These are phyloP conservation scores for Palloptera scutellata DNA, from an alignment of 2,888 invertebrate species.

Conservation along the genomic window DNA sequence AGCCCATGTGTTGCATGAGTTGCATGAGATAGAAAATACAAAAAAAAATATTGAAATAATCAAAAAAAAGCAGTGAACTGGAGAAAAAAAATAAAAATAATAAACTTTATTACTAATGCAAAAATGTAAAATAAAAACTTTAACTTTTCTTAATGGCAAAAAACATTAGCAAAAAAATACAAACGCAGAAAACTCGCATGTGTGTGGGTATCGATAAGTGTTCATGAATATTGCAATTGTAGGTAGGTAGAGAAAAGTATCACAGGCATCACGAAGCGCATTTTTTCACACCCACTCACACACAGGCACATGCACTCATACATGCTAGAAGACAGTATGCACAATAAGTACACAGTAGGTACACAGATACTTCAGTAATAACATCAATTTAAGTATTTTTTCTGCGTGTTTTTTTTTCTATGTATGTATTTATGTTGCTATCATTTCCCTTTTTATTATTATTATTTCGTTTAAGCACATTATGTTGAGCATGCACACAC, in stretches of 20 bases:
- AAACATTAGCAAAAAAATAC: slow-evolving; percentile 6
- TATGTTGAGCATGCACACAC: too few relatives aligned
- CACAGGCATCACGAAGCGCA: too few relatives aligned
- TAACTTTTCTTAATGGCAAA: slow-evolving; percentile 15
- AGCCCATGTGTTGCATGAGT: background rate
- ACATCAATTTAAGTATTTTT: slow-evolving; percentile 11
- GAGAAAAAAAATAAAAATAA: too few relatives aligned
- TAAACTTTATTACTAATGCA: background rate
- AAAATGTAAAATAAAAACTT: background rate
- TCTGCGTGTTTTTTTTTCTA: background rate
- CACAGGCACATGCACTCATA: background rate
- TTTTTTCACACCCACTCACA: background rate
- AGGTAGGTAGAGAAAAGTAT: too few relatives aligned
- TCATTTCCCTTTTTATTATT: too few relatives aligned
- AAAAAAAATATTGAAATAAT: background rate
- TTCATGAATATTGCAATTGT: background rate
- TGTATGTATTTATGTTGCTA: background rate
- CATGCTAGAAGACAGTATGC: too few relatives aligned
- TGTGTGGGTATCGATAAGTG: background rate
- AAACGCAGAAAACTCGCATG: background rate
- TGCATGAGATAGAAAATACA: background rate
- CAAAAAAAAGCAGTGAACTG: background rate
- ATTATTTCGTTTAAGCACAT: too few relatives aligned
- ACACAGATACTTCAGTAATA: slow-evolving; percentile 18
- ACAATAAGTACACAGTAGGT: too few relatives aligned